phyloP scores from a whole-genome alignment of 2,113 vertebrate species.

The Chroicocephalus ridibundus region DNA sequence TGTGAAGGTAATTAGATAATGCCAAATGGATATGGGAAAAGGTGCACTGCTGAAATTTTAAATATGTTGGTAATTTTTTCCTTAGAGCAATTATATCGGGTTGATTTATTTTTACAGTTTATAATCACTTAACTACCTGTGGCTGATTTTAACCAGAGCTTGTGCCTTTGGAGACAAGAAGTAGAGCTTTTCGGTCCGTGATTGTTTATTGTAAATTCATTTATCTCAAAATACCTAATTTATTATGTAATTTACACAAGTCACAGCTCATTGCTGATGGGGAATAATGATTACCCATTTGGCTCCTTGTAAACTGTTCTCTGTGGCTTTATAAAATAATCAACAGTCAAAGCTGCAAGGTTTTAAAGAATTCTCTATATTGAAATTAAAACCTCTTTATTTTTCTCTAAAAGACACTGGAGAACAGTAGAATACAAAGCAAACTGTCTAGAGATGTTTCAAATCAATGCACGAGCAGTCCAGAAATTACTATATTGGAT shows the following conservation, averaged over 20 bases:
- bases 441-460: not conserved
- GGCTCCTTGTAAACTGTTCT: slow-evolving; percentile 62
- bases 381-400: not conserved
- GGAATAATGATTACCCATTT: slow-evolving; percentile 67
- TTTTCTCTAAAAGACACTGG: not conserved
- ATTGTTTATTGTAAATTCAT: slow-evolving; percentile 71
- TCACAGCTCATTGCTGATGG: slow-evolving; percentile 53
- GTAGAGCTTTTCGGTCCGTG: slow-evolving; percentile 61
- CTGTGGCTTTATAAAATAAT: slow-evolving; percentile 61
- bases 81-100: slow-evolving; percentile 81
- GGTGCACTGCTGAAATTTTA: slow-evolving; percentile 77
- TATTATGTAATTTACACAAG: slow-evolving; percentile 66
- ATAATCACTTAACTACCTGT: slow-evolving; percentile 84
- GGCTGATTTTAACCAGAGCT: slow-evolving; percentile 77
- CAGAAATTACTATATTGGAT: not conserved
- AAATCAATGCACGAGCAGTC: not conserved
- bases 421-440: not conserved
- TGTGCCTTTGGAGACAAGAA: slow-evolving; percentile 73
- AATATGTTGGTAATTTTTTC: slow-evolving; percentile 81
- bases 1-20: slow-evolving; percentile 93
- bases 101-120: slow-evolving; percentile 83
- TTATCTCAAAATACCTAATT: slow-evolving; percentile 60
- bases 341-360: slow-evolving; percentile 26
- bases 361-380: slow-evolving; percentile 41
- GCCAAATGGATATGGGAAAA: slow-evolving; percentile 84